These are phyloP conservation scores for Leucophora obtusa DNA, from an alignment of 2,888 invertebrate genomes.

Conservation along the genomic window DNA sequence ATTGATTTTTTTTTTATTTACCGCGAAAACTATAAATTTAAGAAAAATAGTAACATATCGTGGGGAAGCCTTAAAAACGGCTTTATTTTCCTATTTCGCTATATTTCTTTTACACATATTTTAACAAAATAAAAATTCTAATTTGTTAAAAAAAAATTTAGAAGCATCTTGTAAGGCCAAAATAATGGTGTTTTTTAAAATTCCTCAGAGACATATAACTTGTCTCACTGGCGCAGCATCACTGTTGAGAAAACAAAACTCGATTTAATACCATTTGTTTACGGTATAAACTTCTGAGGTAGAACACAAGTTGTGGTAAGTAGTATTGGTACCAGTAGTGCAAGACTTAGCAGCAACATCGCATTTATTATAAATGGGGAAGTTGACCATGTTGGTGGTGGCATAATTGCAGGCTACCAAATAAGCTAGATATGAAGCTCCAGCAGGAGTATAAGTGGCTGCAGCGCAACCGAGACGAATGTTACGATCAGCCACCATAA, in stretches of 20 bases:
- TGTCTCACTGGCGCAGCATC: too few species aligned
- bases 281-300: conserved; percentile 65
- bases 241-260: neutral
- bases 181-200: too few species aligned
- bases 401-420: conserved; percentile 72
- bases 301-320: conserved; percentile 69
- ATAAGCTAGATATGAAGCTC: conserved; percentile 65
- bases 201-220: too few species aligned
- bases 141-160: too few species aligned
- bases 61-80: too few species aligned
- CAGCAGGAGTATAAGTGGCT: neutral
- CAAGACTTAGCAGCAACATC: conserved; percentile 66
- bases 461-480: conserved; percentile 70
- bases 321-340: conserved; percentile 65
- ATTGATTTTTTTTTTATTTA: too few species aligned
- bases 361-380: conserved; percentile 66
- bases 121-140: too few species aligned
- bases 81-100: too few species aligned
- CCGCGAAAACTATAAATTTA: too few species aligned
- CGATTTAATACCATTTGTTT: conserved; percentile 22
- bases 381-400: conserved; percentile 67
- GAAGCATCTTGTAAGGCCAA: too few species aligned
- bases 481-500: conserved; percentile 69
- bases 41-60: too few species aligned
- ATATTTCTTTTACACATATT: too few species aligned